Evolutionary conservation across 2,797 vertebrate genomes (phyloP).

Genomic region (Nasua narica): DNA sequence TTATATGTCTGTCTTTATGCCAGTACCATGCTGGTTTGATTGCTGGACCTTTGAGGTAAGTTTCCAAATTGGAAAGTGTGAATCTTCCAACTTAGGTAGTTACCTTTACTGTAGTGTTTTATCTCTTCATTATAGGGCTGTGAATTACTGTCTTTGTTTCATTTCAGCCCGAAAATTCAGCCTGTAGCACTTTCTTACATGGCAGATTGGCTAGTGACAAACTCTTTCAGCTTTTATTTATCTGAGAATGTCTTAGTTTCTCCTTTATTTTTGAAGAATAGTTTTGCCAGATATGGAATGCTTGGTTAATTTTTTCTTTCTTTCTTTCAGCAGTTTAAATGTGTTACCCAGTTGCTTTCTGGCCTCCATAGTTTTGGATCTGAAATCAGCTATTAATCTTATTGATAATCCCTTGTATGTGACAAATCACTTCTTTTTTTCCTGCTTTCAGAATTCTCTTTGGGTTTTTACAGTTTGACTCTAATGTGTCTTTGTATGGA

Average conservation of each 20-base stretch:
- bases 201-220: background rate
- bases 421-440: background rate
- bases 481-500: background rate
- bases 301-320: background rate
- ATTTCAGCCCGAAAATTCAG: background rate
- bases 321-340: background rate
- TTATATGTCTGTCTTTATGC: background rate
- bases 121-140: background rate
- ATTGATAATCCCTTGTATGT: background rate
- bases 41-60: background rate
- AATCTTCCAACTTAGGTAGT: background rate
- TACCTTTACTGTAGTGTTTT: background rate
- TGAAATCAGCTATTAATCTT: background rate
- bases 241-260: background rate
- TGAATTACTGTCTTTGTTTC: background rate
- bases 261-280: background rate
- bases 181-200: background rate
- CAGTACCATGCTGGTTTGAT: background rate
- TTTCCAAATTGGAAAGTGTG: background rate
- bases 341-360: background rate
- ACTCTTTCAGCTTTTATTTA: background rate
- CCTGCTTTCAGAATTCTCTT: background rate
- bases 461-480: background rate
- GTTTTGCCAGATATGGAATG: background rate
- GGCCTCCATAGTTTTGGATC: background rate